A percentile compares a stretch with the other conserved stretches of the same genome.
Conservation (phyloP, 2,797 vertebrate species). For the Mastacembelus armatus region DNA sequence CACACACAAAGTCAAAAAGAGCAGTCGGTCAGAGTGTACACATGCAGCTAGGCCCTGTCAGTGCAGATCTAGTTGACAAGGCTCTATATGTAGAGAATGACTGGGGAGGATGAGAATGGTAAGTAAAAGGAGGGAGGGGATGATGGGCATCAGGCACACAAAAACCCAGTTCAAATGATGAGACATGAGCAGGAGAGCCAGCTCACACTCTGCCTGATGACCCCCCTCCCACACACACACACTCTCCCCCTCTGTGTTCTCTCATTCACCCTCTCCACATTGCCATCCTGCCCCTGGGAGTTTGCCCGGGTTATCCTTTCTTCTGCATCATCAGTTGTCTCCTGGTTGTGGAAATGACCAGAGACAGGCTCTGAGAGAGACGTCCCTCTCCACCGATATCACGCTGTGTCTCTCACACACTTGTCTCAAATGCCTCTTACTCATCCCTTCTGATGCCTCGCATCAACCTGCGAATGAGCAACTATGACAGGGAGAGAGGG, state of each 20-base stretch:
- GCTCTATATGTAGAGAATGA: conserved; percentile 50
- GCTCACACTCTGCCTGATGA: conserved; percentile 67
- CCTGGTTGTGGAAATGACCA: conserved; percentile 64
- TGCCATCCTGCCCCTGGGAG: conserved; percentile 68
- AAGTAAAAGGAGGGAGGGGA: conserved; percentile 29
- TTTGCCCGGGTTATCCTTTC: conserved; percentile 62
- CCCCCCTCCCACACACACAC: no score
- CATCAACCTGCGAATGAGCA: conserved; percentile 79
- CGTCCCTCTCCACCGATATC: conserved; percentile 64
- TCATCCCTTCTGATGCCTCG: conserved; percentile 80
- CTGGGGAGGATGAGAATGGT: conserved; percentile 49
- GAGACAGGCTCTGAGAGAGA: conserved; percentile 71
- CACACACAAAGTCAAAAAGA: conserved; percentile 90
- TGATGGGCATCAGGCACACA: conserved; percentile 57
- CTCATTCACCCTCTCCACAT: conserved; percentile 42
- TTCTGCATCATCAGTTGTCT: conserved; percentile 68
- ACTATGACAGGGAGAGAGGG: conserved; percentile 73
- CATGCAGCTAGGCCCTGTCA: conserved; percentile 90
- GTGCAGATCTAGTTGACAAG: conserved; percentile 58
- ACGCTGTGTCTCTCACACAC: conserved; percentile 71
- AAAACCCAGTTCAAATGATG: conserved; percentile 74
- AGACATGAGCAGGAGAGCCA: conserved; percentile 74
- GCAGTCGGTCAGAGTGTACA: conserved; percentile 90
- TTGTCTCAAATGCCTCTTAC: conserved; percentile 75
- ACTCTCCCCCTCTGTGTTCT: conserved; percentile 21